A percentile compares a stretch with the other conserved stretches of the same genome.
phyloP scores from a whole-genome alignment of 2,113 vertebrate genomes.

The Muntiacus muntjak region DNA sequence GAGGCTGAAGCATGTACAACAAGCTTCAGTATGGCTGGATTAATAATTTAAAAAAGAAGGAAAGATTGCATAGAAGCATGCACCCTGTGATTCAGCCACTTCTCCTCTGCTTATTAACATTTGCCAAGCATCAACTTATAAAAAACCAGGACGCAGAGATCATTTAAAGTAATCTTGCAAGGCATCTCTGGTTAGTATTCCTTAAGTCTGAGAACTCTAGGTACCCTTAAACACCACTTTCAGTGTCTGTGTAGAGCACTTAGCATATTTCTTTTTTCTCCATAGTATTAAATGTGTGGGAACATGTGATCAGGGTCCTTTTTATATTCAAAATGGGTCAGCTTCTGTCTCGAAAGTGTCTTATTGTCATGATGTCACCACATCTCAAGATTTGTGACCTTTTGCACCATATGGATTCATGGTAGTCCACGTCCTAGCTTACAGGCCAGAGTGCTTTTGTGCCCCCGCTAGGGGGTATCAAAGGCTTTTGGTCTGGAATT shows the following conservation, averaged over 20 bases:
- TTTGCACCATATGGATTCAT: constrained; percentile 94
- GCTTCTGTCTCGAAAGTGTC: constrained; percentile 94
- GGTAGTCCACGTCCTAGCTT: constrained; percentile 84
- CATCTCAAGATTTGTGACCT: constrained; percentile 97
- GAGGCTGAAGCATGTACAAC: constrained; percentile 28
- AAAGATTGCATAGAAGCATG: not conserved
- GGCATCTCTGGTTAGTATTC: constrained; percentile 56
- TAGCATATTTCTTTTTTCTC: constrained; percentile 79
- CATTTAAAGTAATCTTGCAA: constrained; percentile 57
- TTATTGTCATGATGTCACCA: constrained; percentile 98
- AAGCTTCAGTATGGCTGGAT: constrained; percentile 39
- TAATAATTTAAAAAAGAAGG: constrained; percentile 64
- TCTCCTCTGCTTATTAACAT: constrained; percentile 74
- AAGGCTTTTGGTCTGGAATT: constrained; percentile 91
- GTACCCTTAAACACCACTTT: constrained; percentile 69
- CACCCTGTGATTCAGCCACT: constrained; percentile 8
- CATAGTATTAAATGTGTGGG: constrained; percentile 90
- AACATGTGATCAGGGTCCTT: constrained; percentile 92
- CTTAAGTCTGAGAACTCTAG: constrained; percentile 72
- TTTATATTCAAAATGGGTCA: constrained; percentile 94
- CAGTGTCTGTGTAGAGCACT: constrained; percentile 65
- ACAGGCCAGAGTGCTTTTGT: constrained; percentile 89
- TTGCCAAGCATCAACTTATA: constrained; percentile 73
- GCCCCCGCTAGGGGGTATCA: constrained; percentile 94
- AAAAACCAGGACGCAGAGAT: constrained; percentile 58